A percentile compares a stretch with the other conserved stretches of the same genome.
These are phyloP conservation scores for Symphodus melops DNA, from an alignment of 2,113 vertebrate genomes.

Conservation along the genomic window DNA sequence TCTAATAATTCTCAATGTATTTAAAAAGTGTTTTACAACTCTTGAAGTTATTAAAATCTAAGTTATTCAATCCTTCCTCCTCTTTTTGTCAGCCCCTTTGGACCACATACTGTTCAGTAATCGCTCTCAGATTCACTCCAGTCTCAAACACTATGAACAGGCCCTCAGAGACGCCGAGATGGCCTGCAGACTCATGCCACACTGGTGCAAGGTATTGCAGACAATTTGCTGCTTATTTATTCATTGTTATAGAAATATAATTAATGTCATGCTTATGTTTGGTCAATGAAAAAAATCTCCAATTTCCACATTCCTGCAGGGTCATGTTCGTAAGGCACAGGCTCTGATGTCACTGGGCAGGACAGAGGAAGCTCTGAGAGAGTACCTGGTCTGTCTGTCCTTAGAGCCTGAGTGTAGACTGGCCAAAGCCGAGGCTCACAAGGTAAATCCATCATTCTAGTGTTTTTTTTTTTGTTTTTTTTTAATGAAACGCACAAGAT, in stretches of 20 bases:
- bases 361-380: conserved; percentile 89
- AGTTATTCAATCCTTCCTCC: not conserved
- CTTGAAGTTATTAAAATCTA: not conserved
- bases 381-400: conserved; percentile 90
- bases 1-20: too few species aligned
- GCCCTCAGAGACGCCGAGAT: conserved; percentile 88
- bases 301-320: conserved; percentile 73
- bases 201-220: conserved; percentile 88
- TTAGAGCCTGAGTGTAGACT: conserved; percentile 88
- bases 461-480: too few species aligned
- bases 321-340: conserved; percentile 91
- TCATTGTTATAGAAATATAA: not conserved
- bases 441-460: conserved; percentile 80
- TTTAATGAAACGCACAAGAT: too few species aligned
- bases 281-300: not conserved
- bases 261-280: not conserved
- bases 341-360: conserved; percentile 88
- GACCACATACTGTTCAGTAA: conserved; percentile 93
- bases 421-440: conserved; percentile 87
- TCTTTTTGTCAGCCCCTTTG: conserved; percentile 83
- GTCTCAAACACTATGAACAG: conserved; percentile 86
- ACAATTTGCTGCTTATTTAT: not conserved
- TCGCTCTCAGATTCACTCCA: conserved; percentile 92
- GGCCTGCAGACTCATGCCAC: conserved; percentile 89
- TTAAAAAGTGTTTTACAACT: not conserved